Evolutionary conservation across 2,888 invertebrate genomes (phyloP).

Genomic region (Schizotus pectinicornis): DNA sequence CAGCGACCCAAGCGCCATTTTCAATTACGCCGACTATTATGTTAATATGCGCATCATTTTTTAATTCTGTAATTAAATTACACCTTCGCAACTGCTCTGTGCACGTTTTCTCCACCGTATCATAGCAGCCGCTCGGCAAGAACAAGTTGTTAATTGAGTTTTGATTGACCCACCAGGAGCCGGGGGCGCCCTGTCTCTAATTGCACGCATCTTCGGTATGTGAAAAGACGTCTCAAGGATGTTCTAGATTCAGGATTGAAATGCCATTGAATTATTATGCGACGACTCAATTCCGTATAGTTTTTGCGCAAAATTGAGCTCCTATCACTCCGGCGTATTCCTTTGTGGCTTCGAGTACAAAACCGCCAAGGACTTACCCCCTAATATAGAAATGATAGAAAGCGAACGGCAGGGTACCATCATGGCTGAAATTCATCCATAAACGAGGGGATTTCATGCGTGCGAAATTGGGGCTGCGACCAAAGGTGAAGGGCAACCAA

Average conservation of each 20-base stretch:
- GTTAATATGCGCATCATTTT: constrained; percentile 5
- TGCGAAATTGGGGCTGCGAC: constrained; percentile 4
- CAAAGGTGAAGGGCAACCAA: constrained; percentile 11
- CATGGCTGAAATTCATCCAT: constrained; percentile 2
- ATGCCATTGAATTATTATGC: constrained; percentile 23
- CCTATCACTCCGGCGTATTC: constrained; percentile 1
- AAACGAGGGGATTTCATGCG: constrained; percentile 3
- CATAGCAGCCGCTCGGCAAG: constrained; percentile 19
- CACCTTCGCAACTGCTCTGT: constrained; percentile 4
- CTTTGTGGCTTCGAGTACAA: too few species aligned
- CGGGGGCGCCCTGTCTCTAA: constrained; percentile 16
- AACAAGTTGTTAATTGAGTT: constrained; percentile 26
- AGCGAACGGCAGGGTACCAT: constrained; percentile 15
- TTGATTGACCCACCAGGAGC: constrained; percentile 18
- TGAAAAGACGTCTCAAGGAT: constrained; percentile 28
- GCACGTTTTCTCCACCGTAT: constrained; percentile 16
- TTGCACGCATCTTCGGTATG: constrained; percentile 28
- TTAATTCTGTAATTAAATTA: constrained; percentile 2
- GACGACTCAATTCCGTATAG: constrained; percentile 14
- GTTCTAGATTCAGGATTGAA: constrained; percentile 26
- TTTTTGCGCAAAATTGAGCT: constrained; percentile 1
- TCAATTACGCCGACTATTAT: neutral
- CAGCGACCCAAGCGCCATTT: too few species aligned
- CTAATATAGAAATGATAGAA: constrained; percentile 18
- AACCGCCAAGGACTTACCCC: neutral